Evolutionary conservation across 2,113 vertebrate species (phyloP), one percentile per base, ranked within the genome.

Genomic region (Falco punctatus): DNA sequence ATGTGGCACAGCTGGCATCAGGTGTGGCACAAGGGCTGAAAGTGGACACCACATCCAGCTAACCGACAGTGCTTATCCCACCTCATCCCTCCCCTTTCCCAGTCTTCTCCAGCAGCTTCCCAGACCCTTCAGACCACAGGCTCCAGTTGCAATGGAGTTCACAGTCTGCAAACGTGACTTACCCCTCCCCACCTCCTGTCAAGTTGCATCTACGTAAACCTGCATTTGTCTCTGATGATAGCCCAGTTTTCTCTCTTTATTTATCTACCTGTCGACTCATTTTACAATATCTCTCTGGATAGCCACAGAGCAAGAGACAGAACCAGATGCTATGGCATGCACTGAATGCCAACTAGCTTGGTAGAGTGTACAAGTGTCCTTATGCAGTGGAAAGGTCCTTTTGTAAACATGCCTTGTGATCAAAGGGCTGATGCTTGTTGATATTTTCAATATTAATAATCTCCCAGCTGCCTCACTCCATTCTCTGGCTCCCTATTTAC

Each of bases 381-480:
- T 70, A 28, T 15, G 48, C 72, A 30, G 55, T 51, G 90, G 93
- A 94, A 90, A 93, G 84, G 93, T 92, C 93, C 92, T 88, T 96
- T 48, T 95, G 95, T 94, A 90, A 97, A 97, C 96, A 97, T 14
- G 78, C 61, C 54, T 67, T 33, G 16, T 54, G 95, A 97, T 96
- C 90, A 96, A 89, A 97, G 92, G 92, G 88, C 90, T 89, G 93
- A 84, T 94, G 74, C 91, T 85, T 61, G 86, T 88, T 95, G 92
- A 61, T 97, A 94, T 90, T 96, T 95, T 67, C 83, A 85, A 73
- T 82, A 91, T 88, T 94, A 94, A 96, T 97, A 79, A 96, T 94
- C 92, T 97, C 94, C 93, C 86, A 86, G 92, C 78, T 95, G 94
- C 95, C 94, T 96, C 44, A 20, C 33, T 86, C 54, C 28, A 66